Evolutionary conservation across 1,140 invertebrate species (phyloP).

Genomic region (Trichogramma pretiosum): DNA sequence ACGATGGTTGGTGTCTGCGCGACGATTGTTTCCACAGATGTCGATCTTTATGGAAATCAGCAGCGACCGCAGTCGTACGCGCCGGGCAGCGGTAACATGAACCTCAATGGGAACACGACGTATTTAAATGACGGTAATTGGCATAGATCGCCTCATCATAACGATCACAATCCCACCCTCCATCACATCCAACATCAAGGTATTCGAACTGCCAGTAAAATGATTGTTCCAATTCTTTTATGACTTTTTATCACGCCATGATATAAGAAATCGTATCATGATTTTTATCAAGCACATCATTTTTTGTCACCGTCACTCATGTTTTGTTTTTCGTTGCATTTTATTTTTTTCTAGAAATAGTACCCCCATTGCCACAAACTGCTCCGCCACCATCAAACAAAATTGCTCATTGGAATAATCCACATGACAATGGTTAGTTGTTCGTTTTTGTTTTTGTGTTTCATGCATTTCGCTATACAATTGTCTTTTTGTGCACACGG

Average conservation of each 20-base stretch:
- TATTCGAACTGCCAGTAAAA: constrained; percentile 24
- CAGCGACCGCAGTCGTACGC: constrained; percentile 35
- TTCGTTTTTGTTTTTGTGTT: constrained; percentile 13
- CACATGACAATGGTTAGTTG: constrained; percentile 39
- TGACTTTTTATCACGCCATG: too few species aligned
- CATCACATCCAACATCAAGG: constrained; percentile 37
- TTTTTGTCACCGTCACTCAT: too few species aligned
- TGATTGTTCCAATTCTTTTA: constrained; percentile 15
- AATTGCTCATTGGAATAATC: constrained; percentile 36
- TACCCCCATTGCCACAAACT: constrained; percentile 41
- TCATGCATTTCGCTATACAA: too few species aligned
- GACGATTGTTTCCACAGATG: constrained; percentile 24
- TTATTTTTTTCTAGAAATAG: constrained; percentile 40
- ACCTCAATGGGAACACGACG: constrained; percentile 39
- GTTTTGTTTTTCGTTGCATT: too few species aligned
- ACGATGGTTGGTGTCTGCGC: too few species aligned
- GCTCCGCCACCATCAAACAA: constrained; percentile 40
- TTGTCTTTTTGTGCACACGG: too few species aligned
- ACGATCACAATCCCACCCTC: constrained; percentile 30
- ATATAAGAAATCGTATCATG: too few species aligned
- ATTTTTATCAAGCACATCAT: neutral
- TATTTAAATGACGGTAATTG: constrained; percentile 33
- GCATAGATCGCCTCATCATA: constrained; percentile 33
- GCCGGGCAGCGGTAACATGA: constrained; percentile 31
- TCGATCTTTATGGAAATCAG: constrained; percentile 30